Percentiles rank a stretch among this genome's conserved stretches.
Evolutionary conservation across 2,113 vertebrate species (phyloP).

Genomic region (Ahaetulla prasina): DNA sequence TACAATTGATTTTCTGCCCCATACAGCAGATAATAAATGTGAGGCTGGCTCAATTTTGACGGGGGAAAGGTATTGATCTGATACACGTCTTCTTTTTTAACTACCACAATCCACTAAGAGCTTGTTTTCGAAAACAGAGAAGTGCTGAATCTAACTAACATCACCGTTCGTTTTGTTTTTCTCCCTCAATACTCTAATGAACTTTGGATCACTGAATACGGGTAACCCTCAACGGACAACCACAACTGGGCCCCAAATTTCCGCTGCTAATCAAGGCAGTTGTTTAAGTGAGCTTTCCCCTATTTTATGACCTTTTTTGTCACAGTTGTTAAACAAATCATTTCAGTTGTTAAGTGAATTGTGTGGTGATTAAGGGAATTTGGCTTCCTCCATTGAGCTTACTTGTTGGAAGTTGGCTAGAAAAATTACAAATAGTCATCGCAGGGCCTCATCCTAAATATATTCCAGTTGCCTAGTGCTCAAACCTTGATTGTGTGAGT

Average conservation of each 20-base stretch:
- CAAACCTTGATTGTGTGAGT: neutral
- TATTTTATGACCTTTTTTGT: neutral
- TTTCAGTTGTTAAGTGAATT: neutral
- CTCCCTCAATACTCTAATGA: neutral
- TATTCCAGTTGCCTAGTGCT: neutral
- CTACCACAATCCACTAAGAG: neutral
- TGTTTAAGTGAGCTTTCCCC: neutral
- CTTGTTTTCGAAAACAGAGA: neutral
- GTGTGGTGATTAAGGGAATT: neutral
- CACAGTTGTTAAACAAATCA: neutral
- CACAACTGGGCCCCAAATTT: neutral
- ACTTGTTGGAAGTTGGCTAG: neutral
- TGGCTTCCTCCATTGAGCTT: neutral
- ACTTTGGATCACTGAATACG: neutral
- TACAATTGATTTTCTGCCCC: constrained; percentile 14
- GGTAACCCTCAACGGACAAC: neutral
- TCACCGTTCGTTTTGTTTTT: neutral
- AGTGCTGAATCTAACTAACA: neutral
- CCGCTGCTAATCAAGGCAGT: neutral
- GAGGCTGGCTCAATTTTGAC: neutral
- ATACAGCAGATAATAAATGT: neutral
- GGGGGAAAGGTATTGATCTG: neutral
- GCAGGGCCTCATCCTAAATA: neutral
- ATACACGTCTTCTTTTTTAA: neutral
- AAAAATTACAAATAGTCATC: neutral